Conservation (phyloP, 2,888 invertebrate species). For the Apamea monoglypha region DNA sequence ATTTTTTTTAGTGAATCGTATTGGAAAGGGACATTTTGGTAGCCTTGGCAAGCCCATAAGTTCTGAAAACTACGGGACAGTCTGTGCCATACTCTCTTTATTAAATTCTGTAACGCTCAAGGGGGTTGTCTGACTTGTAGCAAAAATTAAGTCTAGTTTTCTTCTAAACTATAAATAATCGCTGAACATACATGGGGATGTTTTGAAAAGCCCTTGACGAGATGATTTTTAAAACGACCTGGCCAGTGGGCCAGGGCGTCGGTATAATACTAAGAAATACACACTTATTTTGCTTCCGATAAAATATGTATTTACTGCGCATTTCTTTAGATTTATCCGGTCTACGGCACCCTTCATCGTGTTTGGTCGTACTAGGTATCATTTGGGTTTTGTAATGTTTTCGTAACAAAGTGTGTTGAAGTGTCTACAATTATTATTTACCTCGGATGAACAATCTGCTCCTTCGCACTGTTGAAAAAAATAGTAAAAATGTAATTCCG, state of each 20-base stretch:
- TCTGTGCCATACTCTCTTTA: neutral
- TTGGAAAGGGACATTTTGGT: neutral
- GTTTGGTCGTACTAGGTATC: neutral
- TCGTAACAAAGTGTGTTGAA: neutral
- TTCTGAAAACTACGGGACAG: neutral
- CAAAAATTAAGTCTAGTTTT: no score
- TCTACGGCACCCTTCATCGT: no score
- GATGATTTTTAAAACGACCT: no score
- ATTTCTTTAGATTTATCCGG: neutral
- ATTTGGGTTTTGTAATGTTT: neutral
- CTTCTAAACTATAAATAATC: no score
- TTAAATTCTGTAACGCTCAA: neutral
- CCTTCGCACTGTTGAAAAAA: slow-evolving; percentile 49
- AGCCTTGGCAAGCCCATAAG: neutral
- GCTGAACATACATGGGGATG: no score
- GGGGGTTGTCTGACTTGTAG: no score
- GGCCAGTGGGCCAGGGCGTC: no score
- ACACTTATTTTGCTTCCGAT: neutral
- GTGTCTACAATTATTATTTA: slow-evolving; percentile 17
- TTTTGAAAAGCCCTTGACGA: neutral
- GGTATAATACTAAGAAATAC: no score
- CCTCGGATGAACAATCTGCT: slow-evolving; percentile 41
- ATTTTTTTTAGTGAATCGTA: neutral
- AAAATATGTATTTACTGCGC: no score
- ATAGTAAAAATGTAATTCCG: neutral